These are phyloP conservation scores for Arremon aurantiirostris DNA, from an alignment of 2,797 vertebrate genomes.

Conservation along the genomic window DNA sequence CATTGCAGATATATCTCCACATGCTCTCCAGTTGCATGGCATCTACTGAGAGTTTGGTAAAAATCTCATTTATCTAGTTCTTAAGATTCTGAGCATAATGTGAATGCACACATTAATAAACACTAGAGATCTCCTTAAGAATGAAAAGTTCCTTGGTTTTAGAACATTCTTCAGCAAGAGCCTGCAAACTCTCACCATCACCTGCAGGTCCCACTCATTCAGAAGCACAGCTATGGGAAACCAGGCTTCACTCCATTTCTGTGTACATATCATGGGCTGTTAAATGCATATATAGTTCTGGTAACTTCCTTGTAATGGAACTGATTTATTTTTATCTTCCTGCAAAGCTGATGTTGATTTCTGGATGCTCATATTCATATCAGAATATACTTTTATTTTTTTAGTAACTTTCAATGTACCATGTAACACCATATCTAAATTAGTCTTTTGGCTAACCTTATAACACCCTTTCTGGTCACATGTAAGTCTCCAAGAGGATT, in stretches of 20 bases:
- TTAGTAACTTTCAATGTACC: background rate
- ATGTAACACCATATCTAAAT: background rate
- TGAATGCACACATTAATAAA: background rate
- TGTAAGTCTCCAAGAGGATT: background rate
- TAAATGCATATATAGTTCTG: background rate
- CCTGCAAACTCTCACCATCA: background rate
- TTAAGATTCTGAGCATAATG: background rate
- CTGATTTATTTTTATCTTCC: background rate
- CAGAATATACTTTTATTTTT: background rate
- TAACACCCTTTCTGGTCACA: background rate
- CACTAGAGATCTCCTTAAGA: background rate
- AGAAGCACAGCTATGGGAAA: background rate
- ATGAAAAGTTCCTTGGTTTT: background rate
- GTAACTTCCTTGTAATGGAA: background rate
- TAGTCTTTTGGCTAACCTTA: background rate
- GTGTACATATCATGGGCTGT: background rate
- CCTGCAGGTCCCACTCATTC: background rate
- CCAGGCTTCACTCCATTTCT: background rate
- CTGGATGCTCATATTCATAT: background rate
- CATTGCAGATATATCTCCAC: background rate
- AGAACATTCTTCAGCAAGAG: background rate
- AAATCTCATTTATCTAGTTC: background rate
- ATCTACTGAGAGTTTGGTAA: background rate
- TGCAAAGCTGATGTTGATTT: background rate
- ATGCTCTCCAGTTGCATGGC: accelerated